A percentile compares a stretch with the other conserved stretches of the same genome.
Conservation (phyloP, 2,113 vertebrate genomes). For the Vombatus ursinus region DNA sequence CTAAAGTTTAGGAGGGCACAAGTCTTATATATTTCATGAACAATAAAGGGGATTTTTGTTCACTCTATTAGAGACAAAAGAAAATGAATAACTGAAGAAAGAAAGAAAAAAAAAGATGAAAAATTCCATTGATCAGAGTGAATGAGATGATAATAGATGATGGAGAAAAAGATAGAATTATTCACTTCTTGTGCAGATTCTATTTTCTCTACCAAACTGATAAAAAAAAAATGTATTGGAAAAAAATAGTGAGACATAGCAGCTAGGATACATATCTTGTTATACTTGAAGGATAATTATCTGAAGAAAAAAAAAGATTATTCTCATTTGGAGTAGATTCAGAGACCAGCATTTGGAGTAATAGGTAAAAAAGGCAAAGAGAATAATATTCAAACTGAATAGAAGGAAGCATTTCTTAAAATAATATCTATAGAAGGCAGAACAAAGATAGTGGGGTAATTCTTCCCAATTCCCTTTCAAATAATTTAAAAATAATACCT, state of each 20-base stretch:
- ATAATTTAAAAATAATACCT: neutral
- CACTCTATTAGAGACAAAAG: neutral
- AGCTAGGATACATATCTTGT: too few relatives aligned
- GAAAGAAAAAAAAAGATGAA: neutral
- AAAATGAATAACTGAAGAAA: too few relatives aligned
- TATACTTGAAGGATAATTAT: neutral
- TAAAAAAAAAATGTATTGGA: neutral
- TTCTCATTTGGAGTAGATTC: neutral
- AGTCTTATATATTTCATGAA: neutral
- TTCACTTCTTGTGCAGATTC: neutral
- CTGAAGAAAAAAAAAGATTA: neutral
- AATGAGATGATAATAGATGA: neutral
- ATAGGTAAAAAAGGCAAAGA: neutral
- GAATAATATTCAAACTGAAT: neutral
- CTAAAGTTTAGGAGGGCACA: neutral
- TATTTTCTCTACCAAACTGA: neutral
- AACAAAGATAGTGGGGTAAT: neutral
- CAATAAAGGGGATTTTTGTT: too few relatives aligned
- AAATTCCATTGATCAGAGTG: neutral
- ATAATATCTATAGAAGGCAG: neutral
- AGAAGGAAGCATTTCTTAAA: neutral
- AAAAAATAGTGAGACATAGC: too few relatives aligned
- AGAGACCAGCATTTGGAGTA: neutral
- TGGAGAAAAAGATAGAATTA: neutral
- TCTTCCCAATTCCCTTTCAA: neutral